Conservation (phyloP, 1,140 invertebrate genomes). For the Mactra quadrangularis region DNA sequence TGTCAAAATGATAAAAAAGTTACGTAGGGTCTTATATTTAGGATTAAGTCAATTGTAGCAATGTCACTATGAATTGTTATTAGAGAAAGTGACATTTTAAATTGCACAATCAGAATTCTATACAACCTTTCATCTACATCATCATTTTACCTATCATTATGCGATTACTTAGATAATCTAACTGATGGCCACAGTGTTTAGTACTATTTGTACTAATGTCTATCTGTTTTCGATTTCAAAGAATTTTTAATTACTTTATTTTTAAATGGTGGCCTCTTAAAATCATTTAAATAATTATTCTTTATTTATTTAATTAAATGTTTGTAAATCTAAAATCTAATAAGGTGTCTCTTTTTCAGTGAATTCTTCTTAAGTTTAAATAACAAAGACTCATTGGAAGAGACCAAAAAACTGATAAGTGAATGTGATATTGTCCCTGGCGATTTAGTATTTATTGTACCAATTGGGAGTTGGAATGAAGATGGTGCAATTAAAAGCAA, state of each 20-base stretch:
- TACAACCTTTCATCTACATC: too few relatives aligned
- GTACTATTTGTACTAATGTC: background rate
- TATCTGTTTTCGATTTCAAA: background rate
- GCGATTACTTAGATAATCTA: background rate
- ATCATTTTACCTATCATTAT: too few relatives aligned
- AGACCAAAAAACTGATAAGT: background rate
- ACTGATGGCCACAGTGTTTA: background rate
- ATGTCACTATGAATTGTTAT: too few relatives aligned
- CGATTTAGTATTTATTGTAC: slow-evolving; percentile 46
- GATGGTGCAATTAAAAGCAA: too few relatives aligned
- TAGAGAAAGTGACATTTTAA: too few relatives aligned
- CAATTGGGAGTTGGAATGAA: background rate
- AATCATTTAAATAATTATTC: background rate
- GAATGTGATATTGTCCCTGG: slow-evolving; percentile 46
- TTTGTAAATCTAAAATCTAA: background rate
- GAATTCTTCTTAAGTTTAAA: slow-evolving; percentile 47
- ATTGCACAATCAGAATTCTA: too few relatives aligned
- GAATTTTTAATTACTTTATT: background rate
- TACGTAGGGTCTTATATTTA: too few relatives aligned
- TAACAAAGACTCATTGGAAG: slow-evolving; percentile 29
- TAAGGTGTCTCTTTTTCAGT: slow-evolving; percentile 9
- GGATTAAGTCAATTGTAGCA: too few relatives aligned
- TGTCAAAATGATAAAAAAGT: too few relatives aligned
- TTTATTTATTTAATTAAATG: background rate
- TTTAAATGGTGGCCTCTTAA: background rate